Percentiles rank a stretch among this genome's conserved stretches.
phyloP scores from a whole-genome alignment of 2,888 invertebrate genomes.

The Volucella bombylans region DNA sequence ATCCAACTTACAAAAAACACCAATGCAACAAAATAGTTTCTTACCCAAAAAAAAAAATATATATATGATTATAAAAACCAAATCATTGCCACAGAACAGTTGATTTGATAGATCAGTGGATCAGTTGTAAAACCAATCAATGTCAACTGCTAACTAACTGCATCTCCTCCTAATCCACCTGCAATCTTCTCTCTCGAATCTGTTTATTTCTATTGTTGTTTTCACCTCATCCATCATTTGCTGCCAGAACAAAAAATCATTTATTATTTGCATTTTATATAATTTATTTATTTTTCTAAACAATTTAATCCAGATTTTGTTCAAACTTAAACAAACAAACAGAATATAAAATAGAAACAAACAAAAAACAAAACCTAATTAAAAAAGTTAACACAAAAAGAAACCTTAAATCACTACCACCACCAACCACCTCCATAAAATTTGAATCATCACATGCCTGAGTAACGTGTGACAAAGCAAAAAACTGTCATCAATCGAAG shows the following conservation, averaged over 20 bases:
- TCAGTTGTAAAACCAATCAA: no score
- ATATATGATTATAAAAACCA: no score
- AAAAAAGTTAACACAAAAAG: conserved; percentile 9
- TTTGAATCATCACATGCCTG: conserved; percentile 10
- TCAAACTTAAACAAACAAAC: conserved; percentile 61
- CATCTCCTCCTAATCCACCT: no score
- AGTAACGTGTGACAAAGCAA: conserved; percentile 3
- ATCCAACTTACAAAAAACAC: no score
- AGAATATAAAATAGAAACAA: no score
- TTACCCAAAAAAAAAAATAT: no score
- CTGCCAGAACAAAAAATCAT: conserved; percentile 10
- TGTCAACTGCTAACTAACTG: no score
- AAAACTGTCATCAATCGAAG: conserved; percentile 9
- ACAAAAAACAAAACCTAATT: not conserved
- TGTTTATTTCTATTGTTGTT: not conserved
- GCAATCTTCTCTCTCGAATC: no score
- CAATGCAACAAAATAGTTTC: no score
- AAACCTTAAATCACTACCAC: conserved; percentile 12
- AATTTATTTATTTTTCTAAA: conserved; percentile 53
- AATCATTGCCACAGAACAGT: no score
- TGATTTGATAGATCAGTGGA: no score
- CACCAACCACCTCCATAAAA: conserved; percentile 14
- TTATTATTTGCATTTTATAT: conserved; percentile 40
- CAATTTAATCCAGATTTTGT: conserved; percentile 68
- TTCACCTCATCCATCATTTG: conserved; percentile 1